phyloP scores from a whole-genome alignment of 2,113 vertebrate species.

The Anser brachyrhynchus region DNA sequence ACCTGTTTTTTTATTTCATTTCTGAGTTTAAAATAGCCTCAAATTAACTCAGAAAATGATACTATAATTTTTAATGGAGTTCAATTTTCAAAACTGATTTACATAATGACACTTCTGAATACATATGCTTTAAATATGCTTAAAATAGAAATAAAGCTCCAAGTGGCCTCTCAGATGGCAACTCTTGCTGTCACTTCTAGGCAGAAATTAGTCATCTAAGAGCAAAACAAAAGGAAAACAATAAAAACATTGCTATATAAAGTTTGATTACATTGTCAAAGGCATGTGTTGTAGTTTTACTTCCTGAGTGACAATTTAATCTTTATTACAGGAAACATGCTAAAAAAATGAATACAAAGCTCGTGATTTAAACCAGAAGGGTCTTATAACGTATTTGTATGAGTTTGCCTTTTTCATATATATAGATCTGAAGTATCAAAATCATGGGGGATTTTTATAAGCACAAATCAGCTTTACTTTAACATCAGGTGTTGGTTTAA shows the following conservation, averaged over 20 bases:
- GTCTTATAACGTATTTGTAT: background rate
- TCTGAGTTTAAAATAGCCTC: conserved; percentile 46
- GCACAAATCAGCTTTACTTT: background rate
- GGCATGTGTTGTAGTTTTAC: conserved; percentile 5
- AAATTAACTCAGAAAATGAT: conserved; percentile 55
- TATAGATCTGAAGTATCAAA: background rate
- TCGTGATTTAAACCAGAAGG: background rate
- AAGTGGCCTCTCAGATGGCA: conserved; percentile 14
- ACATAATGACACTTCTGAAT: conserved; percentile 48
- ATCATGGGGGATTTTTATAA: background rate
- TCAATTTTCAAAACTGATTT: conserved; percentile 55
- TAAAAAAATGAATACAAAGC: conserved; percentile 10
- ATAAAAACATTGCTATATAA: conserved; percentile 55
- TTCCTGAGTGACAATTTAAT: conserved; percentile 37
- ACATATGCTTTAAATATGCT: conserved; percentile 42
- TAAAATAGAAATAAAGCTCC: conserved; percentile 52
- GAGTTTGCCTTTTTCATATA: background rate
- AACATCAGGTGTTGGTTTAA: background rate
- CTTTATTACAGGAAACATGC: conserved; percentile 31
- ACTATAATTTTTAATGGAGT: conserved; percentile 42
- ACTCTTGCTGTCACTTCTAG: conserved; percentile 3
- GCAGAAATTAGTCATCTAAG: conserved; percentile 33
- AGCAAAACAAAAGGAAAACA: conserved; percentile 58
- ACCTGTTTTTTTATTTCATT: background rate
- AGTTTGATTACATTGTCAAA: conserved; percentile 32